Percentiles rank a stretch among this genome's conserved stretches.
phyloP scores from a whole-genome alignment of 2,888 invertebrate genomes.

The Ormia ochracea region DNA sequence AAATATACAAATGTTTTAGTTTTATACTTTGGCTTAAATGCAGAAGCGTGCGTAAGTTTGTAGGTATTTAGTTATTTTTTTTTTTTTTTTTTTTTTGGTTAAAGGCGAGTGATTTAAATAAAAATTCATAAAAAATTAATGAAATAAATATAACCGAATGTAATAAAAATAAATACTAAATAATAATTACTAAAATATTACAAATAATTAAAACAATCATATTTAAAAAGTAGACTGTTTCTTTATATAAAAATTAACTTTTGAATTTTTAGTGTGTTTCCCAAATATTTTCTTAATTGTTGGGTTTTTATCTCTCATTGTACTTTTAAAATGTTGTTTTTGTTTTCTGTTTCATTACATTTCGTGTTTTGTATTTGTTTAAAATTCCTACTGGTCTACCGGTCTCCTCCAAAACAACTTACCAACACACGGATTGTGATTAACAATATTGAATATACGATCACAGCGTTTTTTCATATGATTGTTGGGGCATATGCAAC shows the following conservation, averaged over 20 bases:
- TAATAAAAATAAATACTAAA: slow-evolving; percentile 13
- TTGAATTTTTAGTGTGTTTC: slow-evolving; percentile 37
- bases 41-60: slow-evolving; percentile 76
- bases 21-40: slow-evolving; percentile 66
- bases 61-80: slow-evolving; percentile 63
- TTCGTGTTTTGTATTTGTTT: slow-evolving; percentile 48
- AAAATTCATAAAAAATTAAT: slow-evolving; percentile 51
- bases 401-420: slow-evolving; percentile 77
- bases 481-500: slow-evolving; percentile 94
- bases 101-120: slow-evolving; percentile 60
- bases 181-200: slow-evolving; percentile 5
- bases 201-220: neutral
- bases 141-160: neutral
- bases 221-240: slow-evolving; percentile 9
- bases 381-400: slow-evolving; percentile 36
- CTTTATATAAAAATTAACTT: slow-evolving; percentile 25
- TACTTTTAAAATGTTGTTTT: slow-evolving; percentile 52
- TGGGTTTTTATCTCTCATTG: slow-evolving; percentile 25
- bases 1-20: slow-evolving; percentile 49
- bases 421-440: slow-evolving; percentile 96
- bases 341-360: slow-evolving; percentile 36
- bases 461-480: slow-evolving; percentile 92
- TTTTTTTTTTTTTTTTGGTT: slow-evolving; percentile 55
- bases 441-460: slow-evolving; percentile 90
- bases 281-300: neutral